These are phyloP conservation scores for Drosophila equinoxialis DNA, from an alignment of 1,140 invertebrate genomes.

Conservation along the genomic window DNA sequence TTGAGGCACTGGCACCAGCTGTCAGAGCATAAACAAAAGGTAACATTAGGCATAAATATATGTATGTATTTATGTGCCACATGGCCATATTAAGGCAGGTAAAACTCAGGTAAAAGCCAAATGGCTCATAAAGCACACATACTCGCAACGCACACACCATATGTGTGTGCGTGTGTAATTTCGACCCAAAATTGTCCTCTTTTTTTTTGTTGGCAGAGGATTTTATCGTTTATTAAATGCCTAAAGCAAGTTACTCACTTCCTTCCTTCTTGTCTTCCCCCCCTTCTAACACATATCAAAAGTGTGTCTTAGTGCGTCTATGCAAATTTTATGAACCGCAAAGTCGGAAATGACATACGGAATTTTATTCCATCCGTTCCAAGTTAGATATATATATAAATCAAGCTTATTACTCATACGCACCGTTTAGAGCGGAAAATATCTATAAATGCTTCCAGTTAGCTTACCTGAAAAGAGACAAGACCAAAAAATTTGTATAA, in stretches of 20 bases:
- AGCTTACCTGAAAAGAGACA: conserved; percentile 63
- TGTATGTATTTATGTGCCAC: not conserved
- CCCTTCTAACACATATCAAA: not conserved
- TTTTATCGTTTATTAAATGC: conserved; percentile 54
- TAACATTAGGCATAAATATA: conserved; percentile 10
- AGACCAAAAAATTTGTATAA: conserved; percentile 7
- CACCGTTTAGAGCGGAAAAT: conserved; percentile 44
- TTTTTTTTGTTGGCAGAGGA: conserved; percentile 22
- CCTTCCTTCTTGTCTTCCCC: not conserved
- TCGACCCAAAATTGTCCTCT: conserved; percentile 2
- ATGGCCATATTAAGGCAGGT: conserved; percentile 23
- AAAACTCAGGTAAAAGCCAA: conserved; percentile 51
- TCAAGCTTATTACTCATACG: conserved; percentile 56
- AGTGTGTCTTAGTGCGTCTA: conserved; percentile 8
- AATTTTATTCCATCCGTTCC: conserved; percentile 19
- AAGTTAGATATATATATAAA: conserved; percentile 32
- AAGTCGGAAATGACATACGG: conserved; percentile 40
- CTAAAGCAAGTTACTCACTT: conserved; percentile 14
- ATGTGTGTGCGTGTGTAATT: not conserved
- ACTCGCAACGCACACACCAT: conserved; percentile 11
- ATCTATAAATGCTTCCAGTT: conserved; percentile 28
- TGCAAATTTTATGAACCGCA: conserved; percentile 21
- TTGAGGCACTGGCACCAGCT: not conserved
- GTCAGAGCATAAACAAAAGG: conserved; percentile 12
- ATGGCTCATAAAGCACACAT: conserved; percentile 9